A percentile compares a stretch with the other conserved stretches of the same genome.
phyloP scores from a whole-genome alignment of 2,797 vertebrate species.

The Gallinago solitaria region DNA sequence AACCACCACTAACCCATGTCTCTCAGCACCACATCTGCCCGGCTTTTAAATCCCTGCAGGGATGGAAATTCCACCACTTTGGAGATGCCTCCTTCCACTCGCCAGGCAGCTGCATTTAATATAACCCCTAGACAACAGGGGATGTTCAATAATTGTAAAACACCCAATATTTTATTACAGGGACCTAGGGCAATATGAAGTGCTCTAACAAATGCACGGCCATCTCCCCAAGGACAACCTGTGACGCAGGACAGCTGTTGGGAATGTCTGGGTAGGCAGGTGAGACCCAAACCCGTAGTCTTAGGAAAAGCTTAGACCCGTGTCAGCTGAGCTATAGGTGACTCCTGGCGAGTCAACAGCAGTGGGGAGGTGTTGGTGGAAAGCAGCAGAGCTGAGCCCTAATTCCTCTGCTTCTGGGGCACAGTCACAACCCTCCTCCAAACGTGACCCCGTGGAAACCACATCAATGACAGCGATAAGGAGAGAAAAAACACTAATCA shows the following conservation, averaged over 20 bases:
- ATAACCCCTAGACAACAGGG: neutral
- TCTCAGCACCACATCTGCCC: neutral
- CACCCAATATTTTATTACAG: neutral
- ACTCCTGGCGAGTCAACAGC: fast-evolving
- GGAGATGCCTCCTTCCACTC: neutral
- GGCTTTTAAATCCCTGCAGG: neutral
- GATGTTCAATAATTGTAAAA: neutral
- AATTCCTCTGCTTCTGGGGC: neutral
- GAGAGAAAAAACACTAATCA: neutral
- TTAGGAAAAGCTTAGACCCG: no score
- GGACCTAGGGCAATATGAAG: neutral
- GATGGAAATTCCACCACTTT: neutral
- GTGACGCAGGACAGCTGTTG: neutral
- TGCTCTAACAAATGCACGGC: neutral
- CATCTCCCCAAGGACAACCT: neutral
- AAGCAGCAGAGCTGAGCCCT: neutral
- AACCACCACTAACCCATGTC: neutral
- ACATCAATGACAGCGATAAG: neutral
- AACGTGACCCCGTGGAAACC: neutral
- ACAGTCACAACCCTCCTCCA: neutral
- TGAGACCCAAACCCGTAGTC: neutral
- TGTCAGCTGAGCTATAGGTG: neutral
- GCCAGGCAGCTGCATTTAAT: neutral
- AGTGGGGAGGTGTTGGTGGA: neutral
- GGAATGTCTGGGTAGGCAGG: neutral